These are phyloP conservation scores for Limnodromus scolopaceus DNA, from an alignment of 2,797 vertebrate species.

Conservation along the genomic window DNA sequence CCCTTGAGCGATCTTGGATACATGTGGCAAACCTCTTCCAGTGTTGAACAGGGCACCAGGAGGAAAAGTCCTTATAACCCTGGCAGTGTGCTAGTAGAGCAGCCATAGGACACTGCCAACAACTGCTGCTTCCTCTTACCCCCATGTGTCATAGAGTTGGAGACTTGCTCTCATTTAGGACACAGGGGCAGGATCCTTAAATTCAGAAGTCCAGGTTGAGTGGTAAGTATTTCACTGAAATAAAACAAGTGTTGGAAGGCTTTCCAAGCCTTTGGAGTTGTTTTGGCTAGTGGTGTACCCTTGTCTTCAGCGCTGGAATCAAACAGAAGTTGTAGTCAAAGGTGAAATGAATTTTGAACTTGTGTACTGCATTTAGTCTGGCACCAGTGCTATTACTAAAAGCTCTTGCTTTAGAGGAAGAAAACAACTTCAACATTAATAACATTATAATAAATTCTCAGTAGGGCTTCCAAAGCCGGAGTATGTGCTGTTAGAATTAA, in stretches of 20 bases:
- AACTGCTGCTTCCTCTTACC: not conserved
- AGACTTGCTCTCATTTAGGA: not conserved
- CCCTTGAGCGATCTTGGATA: not conserved
- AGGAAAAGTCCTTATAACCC: not conserved
- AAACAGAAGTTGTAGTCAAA: not conserved
- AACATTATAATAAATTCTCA: not conserved
- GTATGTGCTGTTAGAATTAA: not conserved
- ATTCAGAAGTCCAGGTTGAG: not conserved
- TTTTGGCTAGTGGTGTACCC: not conserved
- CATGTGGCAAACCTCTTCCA: not conserved
- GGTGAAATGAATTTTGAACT: not conserved
- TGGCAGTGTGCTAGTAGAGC: not conserved
- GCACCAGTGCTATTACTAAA: not conserved
- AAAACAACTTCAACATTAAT: not conserved
- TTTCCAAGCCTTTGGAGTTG: not conserved
- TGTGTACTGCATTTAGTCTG: not conserved
- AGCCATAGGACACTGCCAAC: not conserved
- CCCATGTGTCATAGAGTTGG: not conserved
- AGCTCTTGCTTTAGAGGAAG: not conserved
- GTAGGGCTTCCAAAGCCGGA: not conserved
- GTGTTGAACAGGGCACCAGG: accelerated
- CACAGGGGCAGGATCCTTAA: not conserved
- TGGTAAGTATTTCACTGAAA: not conserved
- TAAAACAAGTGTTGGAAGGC: not conserved
- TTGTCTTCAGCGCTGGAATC: not conserved